These are phyloP conservation scores for Acanthosepion esculentum DNA, from an alignment of 2,888 invertebrate species.

Conservation along the genomic window DNA sequence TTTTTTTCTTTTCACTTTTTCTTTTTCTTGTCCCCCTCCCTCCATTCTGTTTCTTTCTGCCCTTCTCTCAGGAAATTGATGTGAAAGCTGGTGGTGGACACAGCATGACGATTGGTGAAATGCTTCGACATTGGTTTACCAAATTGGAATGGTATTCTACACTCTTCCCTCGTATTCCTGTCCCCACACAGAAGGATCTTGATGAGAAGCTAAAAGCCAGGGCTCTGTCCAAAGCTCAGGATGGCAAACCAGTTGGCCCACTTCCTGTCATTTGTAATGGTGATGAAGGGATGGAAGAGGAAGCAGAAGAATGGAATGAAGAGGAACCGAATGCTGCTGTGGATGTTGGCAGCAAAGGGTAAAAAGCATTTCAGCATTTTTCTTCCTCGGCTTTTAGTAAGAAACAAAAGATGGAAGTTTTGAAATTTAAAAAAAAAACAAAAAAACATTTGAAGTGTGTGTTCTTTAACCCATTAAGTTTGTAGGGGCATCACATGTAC, in stretches of 20 bases:
- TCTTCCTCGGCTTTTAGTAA: too few species aligned
- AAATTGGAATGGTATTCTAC: slow-evolving; percentile 99
- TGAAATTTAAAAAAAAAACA: too few species aligned
- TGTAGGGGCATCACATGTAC: too few species aligned
- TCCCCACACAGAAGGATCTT: slow-evolving; percentile 93
- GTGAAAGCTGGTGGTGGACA: slow-evolving; percentile 98
- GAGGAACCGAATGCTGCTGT: not conserved
- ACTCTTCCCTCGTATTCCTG: slow-evolving; percentile 97
- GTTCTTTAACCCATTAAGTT: too few species aligned
- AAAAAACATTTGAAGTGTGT: too few species aligned
- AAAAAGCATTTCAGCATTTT: not conserved
- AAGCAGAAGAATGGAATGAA: slow-evolving; percentile 17
- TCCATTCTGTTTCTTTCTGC: slow-evolving; percentile 25
- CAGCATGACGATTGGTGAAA: slow-evolving; percentile 91
- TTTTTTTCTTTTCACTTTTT: not conserved
- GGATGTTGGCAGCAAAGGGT: slow-evolving; percentile 36
- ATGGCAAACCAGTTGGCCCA: not conserved
- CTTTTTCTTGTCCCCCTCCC: slow-evolving; percentile 16
- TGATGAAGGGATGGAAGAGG: not conserved
- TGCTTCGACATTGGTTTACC: slow-evolving; percentile 92
- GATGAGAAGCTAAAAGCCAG: slow-evolving; percentile 81
- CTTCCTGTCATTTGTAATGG: not conserved
- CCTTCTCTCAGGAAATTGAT: slow-evolving; percentile 85
- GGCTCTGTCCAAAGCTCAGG: slow-evolving; percentile 34
- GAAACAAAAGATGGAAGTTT: too few species aligned